Evolutionary conservation across 2,888 invertebrate genomes (phyloP).

Genomic region (Apodemia zela): DNA sequence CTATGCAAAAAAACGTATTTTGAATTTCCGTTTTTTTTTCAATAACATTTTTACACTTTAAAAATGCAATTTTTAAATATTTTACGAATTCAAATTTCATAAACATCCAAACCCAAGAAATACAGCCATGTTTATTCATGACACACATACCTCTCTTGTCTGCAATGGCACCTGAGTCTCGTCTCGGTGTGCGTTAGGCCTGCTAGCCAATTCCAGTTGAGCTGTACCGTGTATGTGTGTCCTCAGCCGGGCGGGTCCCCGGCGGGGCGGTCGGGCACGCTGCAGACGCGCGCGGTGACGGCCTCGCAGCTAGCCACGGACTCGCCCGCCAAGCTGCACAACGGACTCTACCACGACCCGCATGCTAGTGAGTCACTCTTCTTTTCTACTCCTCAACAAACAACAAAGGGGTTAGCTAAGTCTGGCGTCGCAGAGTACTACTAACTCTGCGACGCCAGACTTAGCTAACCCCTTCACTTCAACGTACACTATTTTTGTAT

Average conservation of each 20-base stretch:
- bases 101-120: neutral
- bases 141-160: too few relatives aligned
- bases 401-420: too few relatives aligned
- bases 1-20: too few relatives aligned
- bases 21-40: too few relatives aligned
- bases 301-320: slow-evolving; percentile 95
- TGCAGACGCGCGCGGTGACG: slow-evolving; percentile 94
- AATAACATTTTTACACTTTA: too few relatives aligned
- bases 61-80: too few relatives aligned
- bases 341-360: slow-evolving; percentile 85
- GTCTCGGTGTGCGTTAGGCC: neutral
- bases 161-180: neutral
- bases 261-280: slow-evolving; percentile 82
- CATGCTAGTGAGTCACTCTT: slow-evolving; percentile 76
- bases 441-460: neutral
- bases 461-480: too few relatives aligned
- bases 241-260: slow-evolving; percentile 26
- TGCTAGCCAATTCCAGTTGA: neutral
- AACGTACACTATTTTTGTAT: too few relatives aligned
- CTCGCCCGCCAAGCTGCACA: slow-evolving; percentile 92
- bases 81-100: too few relatives aligned
- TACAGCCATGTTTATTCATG: too few relatives aligned
- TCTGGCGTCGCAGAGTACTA: too few relatives aligned
- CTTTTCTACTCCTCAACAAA: neutral
- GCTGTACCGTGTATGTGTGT: neutral